These are phyloP conservation scores for Trochalopteron elliotii DNA, from an alignment of 2,113 vertebrate genomes.

Conservation along the genomic window DNA sequence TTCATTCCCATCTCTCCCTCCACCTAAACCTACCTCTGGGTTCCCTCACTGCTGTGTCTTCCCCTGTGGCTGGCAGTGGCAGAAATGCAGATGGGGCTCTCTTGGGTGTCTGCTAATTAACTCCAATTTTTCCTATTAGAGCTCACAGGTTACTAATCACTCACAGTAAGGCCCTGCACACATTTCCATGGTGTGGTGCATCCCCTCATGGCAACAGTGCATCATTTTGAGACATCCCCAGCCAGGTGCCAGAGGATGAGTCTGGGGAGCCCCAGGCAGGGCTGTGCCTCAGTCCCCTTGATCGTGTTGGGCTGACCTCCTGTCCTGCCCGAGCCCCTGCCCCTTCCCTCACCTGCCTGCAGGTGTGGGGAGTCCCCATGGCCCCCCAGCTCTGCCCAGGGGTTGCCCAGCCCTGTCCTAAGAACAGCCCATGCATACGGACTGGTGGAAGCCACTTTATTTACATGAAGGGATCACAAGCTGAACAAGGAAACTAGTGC, in stretches of 20 bases:
- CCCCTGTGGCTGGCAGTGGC: background rate
- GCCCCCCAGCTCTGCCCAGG: background rate
- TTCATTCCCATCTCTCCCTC: background rate
- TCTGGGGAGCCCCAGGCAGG: background rate
- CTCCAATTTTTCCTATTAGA: background rate
- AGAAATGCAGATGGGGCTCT: background rate
- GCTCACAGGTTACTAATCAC: background rate
- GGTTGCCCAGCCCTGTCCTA: background rate
- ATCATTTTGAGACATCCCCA: fast-evolving
- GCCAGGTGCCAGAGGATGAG: background rate
- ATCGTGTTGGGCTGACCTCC: fast-evolving
- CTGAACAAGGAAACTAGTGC: slow-evolving; percentile 54
- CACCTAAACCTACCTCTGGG: background rate
- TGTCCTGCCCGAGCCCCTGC: background rate
- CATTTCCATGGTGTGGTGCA: fast-evolving
- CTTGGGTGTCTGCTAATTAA: background rate
- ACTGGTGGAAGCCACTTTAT: slow-evolving; percentile 66
- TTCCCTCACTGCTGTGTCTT: background rate
- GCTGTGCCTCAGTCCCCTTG: background rate
- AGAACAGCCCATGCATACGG: slow-evolving; percentile 20
- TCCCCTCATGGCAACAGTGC: fast-evolving
- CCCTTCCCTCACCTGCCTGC: fast-evolving
- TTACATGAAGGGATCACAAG: slow-evolving; percentile 68
- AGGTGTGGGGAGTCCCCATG: fast-evolving
- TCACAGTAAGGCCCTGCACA: background rate